Conservation (phyloP, 2,113 vertebrate genomes). For the Hyaena hyaena region DNA sequence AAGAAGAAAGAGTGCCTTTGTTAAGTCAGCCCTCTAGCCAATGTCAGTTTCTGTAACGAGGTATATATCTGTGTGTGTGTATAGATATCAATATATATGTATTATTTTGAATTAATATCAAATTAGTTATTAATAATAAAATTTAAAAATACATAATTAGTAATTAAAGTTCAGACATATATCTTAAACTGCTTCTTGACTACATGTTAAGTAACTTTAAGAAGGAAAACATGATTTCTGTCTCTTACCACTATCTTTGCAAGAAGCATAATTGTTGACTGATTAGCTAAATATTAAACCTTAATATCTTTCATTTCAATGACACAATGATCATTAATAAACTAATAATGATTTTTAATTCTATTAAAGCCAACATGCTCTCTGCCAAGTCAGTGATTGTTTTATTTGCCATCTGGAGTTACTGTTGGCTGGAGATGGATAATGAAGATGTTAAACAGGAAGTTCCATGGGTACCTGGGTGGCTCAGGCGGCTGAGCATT, state of each 20-base stretch:
- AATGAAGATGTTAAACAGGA: background rate
- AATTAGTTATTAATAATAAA: background rate
- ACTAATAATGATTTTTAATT: background rate
- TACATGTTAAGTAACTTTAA: constrained; percentile 11
- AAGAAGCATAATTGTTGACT: background rate
- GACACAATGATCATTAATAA: background rate
- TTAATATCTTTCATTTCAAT: background rate
- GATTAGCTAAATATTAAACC: background rate
- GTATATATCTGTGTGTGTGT: background rate
- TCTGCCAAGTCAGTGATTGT: background rate
- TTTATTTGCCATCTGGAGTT: background rate
- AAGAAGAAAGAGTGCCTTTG: background rate
- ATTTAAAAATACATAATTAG: background rate
- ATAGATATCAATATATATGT: background rate
- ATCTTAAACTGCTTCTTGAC: background rate
- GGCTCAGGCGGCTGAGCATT: too few species aligned
- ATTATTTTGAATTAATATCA: background rate
- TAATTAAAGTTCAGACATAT: background rate
- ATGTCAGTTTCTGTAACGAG: background rate
- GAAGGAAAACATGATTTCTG: background rate
- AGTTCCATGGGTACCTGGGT: background rate
- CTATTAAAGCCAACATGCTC: background rate
- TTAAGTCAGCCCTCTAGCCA: background rate
- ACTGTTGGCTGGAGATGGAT: background rate
- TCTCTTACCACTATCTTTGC: background rate